These are phyloP conservation scores for Cheilosia pagana DNA, from an alignment of 2,888 invertebrate species.

Conservation along the genomic window DNA sequence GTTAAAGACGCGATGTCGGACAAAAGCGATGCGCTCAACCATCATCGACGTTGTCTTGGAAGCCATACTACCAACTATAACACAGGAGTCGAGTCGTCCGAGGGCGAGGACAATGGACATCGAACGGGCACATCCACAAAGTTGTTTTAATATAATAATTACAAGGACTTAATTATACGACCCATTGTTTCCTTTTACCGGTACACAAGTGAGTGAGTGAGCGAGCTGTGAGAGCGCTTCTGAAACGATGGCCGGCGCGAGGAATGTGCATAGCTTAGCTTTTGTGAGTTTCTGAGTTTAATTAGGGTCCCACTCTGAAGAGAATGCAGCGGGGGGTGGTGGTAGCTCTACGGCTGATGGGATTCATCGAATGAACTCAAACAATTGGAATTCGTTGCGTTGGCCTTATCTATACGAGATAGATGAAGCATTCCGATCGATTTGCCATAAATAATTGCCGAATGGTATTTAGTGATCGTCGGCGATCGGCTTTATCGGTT, in stretches of 20 bases:
- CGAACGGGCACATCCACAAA: slow-evolving; percentile 61
- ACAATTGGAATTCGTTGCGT: slow-evolving; percentile 62
- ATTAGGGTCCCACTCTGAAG: slow-evolving; percentile 49
- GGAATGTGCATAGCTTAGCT: slow-evolving; percentile 51
- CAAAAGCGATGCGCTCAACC: slow-evolving; percentile 56
- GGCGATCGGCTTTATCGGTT: slow-evolving; percentile 34
- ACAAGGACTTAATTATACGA: slow-evolving; percentile 75
- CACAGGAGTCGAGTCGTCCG: slow-evolving; percentile 35
- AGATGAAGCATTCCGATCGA: slow-evolving; percentile 66
- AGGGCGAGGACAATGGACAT: slow-evolving; percentile 62
- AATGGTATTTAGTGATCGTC: slow-evolving; percentile 32
- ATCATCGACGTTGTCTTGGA: slow-evolving; percentile 4
- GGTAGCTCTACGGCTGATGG: too few species aligned
- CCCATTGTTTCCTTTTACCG: slow-evolving; percentile 70
- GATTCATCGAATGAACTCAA: slow-evolving; percentile 13
- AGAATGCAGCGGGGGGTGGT: slow-evolving; percentile 10
- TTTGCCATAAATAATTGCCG: slow-evolving; percentile 69
- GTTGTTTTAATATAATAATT: slow-evolving; percentile 74
- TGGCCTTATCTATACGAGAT: slow-evolving; percentile 54
- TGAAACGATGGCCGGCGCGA: not conserved
- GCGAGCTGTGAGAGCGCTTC: not conserved
- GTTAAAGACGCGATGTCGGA: slow-evolving; percentile 49
- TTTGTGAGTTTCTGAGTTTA: slow-evolving; percentile 64
- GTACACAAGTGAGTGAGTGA: slow-evolving; percentile 6
- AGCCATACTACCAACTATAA: not conserved